Evolutionary conservation across 2,888 invertebrate species (phyloP).

Genomic region (Cryptophagus acutangulus): DNA sequence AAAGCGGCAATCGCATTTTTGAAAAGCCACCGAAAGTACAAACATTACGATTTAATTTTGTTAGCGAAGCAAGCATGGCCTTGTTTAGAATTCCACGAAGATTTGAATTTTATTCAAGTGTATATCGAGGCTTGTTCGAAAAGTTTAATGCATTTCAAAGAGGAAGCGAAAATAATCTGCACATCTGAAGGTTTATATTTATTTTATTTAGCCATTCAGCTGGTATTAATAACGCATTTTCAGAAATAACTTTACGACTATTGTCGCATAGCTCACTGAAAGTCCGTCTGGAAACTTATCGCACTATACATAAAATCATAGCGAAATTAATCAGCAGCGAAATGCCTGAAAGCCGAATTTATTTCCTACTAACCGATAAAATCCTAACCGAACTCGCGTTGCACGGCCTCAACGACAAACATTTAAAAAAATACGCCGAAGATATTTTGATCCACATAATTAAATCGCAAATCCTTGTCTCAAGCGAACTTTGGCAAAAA

Average conservation of each 20-base stretch:
- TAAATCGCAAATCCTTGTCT: slow-evolving; percentile 60
- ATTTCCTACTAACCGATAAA: slow-evolving; percentile 54
- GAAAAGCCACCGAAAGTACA: slow-evolving; percentile 38
- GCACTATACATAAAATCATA: slow-evolving; percentile 53
- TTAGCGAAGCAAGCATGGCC: slow-evolving; percentile 54
- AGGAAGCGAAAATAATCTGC: slow-evolving; percentile 2
- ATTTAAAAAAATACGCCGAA: slow-evolving; percentile 49
- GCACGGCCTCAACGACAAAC: slow-evolving; percentile 54
- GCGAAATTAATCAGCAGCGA: slow-evolving; percentile 42
- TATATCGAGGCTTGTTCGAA: slow-evolving; percentile 38
- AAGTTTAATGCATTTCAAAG: slow-evolving; percentile 33
- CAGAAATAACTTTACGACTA: slow-evolving; percentile 50
- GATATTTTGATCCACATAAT: slow-evolving; percentile 60
- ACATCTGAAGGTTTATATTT: too few relatives aligned
- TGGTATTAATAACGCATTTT: too few relatives aligned
- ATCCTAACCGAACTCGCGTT: slow-evolving; percentile 61
- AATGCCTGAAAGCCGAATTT: too few relatives aligned
- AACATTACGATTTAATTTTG: slow-evolving; percentile 43
- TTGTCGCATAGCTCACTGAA: slow-evolving; percentile 55
- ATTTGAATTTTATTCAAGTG: slow-evolving; percentile 50
- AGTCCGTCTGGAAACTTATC: slow-evolving; percentile 54
- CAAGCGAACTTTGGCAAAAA: slow-evolving; percentile 58
- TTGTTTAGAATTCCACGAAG: slow-evolving; percentile 57
- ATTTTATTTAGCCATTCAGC: too few relatives aligned
- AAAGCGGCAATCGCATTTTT: slow-evolving; percentile 48